Evolutionary conservation across 2,113 vertebrate species (phyloP).

Genomic region (Hyaena hyaena): DNA sequence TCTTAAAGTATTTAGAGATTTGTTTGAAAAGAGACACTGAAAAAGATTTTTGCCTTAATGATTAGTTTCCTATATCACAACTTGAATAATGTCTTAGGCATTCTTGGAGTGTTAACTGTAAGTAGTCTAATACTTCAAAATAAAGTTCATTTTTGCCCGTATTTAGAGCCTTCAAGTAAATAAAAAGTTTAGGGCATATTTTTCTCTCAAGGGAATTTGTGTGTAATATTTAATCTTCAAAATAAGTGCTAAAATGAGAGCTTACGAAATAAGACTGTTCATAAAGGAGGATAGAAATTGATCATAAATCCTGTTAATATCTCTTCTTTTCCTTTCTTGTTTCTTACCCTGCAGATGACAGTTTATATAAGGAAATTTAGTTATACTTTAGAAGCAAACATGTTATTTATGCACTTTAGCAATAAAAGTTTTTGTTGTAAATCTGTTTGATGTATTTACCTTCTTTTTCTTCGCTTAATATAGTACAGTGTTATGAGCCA

Average conservation of each 20-base stretch:
- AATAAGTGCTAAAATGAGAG: neutral
- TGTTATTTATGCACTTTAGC: neutral
- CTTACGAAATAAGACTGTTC: neutral
- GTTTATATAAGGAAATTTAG: neutral
- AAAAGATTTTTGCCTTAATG: neutral
- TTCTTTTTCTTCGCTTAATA: neutral
- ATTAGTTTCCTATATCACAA: neutral
- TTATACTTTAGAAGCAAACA: conserved; percentile 1
- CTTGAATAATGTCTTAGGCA: neutral
- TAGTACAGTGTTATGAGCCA: neutral
- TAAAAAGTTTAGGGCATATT: neutral
- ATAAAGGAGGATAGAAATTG: neutral
- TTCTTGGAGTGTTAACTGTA: neutral
- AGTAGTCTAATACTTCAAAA: conserved; percentile 15
- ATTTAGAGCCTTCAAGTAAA: conserved; percentile 43
- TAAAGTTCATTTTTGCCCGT: neutral
- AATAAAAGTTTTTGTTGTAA: neutral
- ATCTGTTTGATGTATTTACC: neutral
- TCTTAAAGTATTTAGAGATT: neutral
- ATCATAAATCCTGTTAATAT: neutral
- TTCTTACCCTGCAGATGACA: neutral
- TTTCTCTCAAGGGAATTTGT: neutral
- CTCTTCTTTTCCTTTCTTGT: neutral
- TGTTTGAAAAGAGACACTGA: neutral
- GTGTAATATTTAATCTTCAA: conserved; percentile 18